Evolutionary conservation across 2,888 invertebrate species (phyloP).

Genomic region (Sipha maydis): DNA sequence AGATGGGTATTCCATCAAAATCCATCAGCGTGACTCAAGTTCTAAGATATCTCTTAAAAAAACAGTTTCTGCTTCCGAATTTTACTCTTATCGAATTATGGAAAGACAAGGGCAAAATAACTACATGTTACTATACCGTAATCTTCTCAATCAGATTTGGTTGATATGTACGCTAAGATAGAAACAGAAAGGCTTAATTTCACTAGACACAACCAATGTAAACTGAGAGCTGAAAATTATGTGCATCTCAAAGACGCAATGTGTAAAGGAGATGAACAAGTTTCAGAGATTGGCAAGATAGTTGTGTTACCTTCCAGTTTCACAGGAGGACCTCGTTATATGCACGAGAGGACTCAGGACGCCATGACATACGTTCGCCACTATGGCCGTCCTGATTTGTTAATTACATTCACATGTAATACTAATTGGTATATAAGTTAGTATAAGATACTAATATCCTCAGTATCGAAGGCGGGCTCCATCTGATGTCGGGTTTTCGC

Average conservation of each 20-base stretch:
- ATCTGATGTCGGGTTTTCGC: too few species aligned
- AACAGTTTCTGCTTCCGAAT: constrained; percentile 56
- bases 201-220: constrained; percentile 14
- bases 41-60: constrained; percentile 1
- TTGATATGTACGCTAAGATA: too few species aligned
- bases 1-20: too few species aligned
- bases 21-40: constrained; percentile 9
- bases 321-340: constrained; percentile 65
- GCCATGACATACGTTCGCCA: constrained; percentile 66
- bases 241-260: constrained; percentile 64
- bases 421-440: too few species aligned
- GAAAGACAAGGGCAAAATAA: constrained; percentile 51
- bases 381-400: too few species aligned
- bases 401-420: constrained; percentile 66
- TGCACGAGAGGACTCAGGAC: constrained; percentile 66
- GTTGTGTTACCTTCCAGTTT: constrained; percentile 65
- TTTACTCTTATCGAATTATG: constrained; percentile 52
- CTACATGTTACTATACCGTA: constrained; percentile 40
- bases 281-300: constrained; percentile 62
- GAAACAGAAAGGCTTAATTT: too few species aligned
- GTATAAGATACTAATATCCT: too few species aligned
- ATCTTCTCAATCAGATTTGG: constrained; percentile 53
- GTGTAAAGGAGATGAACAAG: constrained; percentile 62
- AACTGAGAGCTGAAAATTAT: constrained; percentile 19
- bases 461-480: too few species aligned